Base-by-base conservation (phyloP, 2,888 invertebrate species). In the Nebria brevicollis region DNA sequence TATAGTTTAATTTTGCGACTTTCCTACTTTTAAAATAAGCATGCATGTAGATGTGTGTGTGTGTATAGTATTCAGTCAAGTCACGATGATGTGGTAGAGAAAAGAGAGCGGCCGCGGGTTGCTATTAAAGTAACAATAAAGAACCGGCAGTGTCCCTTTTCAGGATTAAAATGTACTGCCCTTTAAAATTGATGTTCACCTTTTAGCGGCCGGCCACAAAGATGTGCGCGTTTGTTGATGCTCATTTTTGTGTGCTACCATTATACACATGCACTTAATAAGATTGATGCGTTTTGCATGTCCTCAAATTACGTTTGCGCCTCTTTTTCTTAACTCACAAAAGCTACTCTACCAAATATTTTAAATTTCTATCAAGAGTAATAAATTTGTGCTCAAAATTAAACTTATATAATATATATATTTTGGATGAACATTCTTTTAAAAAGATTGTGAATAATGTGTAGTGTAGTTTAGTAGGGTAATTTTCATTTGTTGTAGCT, bases 71-170 rank as follows among this genome's bases (percentile, higher is more conserved):
- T 20, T 20, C 20, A 20, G 20, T 13, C 70, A 70, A 70, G 70
- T 70, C 70, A 70, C 20, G 20, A 20, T 34, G 25, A 15, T 15
- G 34, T 34, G 34, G 34, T 34, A 5, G 43, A 43, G 43, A 10
- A 43, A 20, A 20, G 20, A 43, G 43, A 43, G 54, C 8, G 70
- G 70, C 34, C 26, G 25, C 25, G 70, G 26, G 43, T n/a, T 13
- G 73, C 73, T 73, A 73, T 73, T 73, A 73, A 73, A 73, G 42
- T 73, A 73, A 73, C 43, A 73, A 73, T 73, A 73, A 73, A 73
- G 73, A 73, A 73, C 72, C 34, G 10, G 20, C 42, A 8, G 41
- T 41, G 41, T 41, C 43, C 73, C 73, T 73, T 73, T 73, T 73
- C 73, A 73, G 73, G 43, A 73, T 73, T 73, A 73, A 73, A 73